phyloP scores from a whole-genome alignment of 2,888 invertebrate genomes.

The Stictocephala bisonia region DNA sequence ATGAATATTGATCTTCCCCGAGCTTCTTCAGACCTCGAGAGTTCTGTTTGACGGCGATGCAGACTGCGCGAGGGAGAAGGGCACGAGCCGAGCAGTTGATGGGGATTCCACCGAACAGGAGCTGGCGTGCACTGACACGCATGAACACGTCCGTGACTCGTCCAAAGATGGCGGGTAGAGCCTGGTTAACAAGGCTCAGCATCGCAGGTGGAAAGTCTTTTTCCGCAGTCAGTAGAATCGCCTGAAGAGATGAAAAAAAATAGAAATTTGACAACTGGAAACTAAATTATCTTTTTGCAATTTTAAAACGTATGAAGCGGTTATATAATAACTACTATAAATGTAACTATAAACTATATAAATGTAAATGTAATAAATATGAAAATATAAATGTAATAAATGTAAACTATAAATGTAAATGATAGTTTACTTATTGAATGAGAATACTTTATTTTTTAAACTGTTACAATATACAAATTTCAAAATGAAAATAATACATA shows the following conservation, averaged over 20 bases:
- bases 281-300: neutral
- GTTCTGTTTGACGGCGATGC: slow-evolving; percentile 75
- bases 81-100: slow-evolving; percentile 81
- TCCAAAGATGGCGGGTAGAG: slow-evolving; percentile 76
- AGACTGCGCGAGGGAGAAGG: slow-evolving; percentile 80
- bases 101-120: slow-evolving; percentile 78
- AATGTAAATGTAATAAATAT: too few relatives aligned
- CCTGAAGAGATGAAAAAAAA: too few relatives aligned
- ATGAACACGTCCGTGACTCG: slow-evolving; percentile 73
- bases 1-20: slow-evolving; percentile 74
- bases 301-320: too few relatives aligned
- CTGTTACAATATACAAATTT: too few relatives aligned
- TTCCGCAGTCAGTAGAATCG: slow-evolving; percentile 69
- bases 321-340: too few relatives aligned
- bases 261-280: too few relatives aligned
- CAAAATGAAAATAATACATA: too few relatives aligned
- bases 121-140: slow-evolving; percentile 74
- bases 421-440: too few relatives aligned
- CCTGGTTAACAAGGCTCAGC: slow-evolving; percentile 75
- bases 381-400: too few relatives aligned
- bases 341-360: too few relatives aligned
- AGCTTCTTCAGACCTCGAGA: slow-evolving; percentile 69
- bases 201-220: slow-evolving; percentile 74
- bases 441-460: too few relatives aligned
- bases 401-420: too few relatives aligned